Conservation (phyloP, 2,888 invertebrate genomes). For the Noctua janthe region DNA sequence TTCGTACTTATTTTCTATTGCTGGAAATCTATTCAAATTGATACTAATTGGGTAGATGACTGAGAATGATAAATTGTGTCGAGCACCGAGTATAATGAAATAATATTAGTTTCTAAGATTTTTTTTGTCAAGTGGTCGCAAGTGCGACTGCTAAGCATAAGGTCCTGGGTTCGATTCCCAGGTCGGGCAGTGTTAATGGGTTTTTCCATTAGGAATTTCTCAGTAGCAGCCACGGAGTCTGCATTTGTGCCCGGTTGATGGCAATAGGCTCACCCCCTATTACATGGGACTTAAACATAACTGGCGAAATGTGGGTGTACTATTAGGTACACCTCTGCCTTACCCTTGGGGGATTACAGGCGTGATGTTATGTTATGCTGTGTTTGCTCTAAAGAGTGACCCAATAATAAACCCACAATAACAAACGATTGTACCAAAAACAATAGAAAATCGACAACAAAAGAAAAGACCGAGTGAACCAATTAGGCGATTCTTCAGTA, state of each 20-base stretch:
- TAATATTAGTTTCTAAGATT: not conserved
- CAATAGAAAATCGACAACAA: constrained; percentile 20
- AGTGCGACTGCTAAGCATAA: too few species aligned
- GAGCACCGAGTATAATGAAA: not conserved
- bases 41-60: not conserved
- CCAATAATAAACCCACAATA: not conserved
- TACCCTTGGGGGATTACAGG: too few species aligned
- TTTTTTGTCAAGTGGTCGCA: not conserved
- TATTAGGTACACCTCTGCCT: too few species aligned
- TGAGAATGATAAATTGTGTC: not conserved
- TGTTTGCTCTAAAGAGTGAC: not conserved
- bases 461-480: constrained; percentile 6
- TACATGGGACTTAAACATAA: too few species aligned
- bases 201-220: too few species aligned
- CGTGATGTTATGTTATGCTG: too few species aligned
- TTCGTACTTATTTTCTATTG: constrained; percentile 22
- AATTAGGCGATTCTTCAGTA: constrained; percentile 36
- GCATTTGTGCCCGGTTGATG: too few species aligned
- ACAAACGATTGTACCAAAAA: not conserved
- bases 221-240: too few species aligned
- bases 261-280: too few species aligned
- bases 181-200: too few species aligned
- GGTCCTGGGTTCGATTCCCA: too few species aligned
- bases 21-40: not conserved
- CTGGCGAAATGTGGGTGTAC: too few species aligned